Percentiles rank a stretch among this genome's conserved stretches.
These are phyloP conservation scores for Perca fluviatilis DNA, from an alignment of 2,113 vertebrate genomes.

Conservation along the genomic window DNA sequence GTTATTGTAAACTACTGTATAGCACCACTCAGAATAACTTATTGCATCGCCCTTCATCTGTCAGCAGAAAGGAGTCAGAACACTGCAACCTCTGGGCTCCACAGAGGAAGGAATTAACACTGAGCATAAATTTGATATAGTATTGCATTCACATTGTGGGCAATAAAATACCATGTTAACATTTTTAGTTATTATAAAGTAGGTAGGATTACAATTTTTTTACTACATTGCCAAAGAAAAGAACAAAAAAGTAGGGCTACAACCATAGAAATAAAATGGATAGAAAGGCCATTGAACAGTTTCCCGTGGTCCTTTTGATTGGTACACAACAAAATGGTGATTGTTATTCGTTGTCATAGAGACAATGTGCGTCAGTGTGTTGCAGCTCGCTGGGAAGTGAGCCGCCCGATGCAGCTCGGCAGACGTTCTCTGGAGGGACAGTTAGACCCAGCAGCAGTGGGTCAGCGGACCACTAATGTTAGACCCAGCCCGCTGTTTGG, in stretches of 20 bases:
- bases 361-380: too few species aligned
- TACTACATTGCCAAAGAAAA: background rate
- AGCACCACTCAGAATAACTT: slow-evolving; percentile 76
- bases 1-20: slow-evolving; percentile 47
- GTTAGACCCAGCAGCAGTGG: too few species aligned
- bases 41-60: slow-evolving; percentile 58
- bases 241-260: background rate
- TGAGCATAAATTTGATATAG: slow-evolving; percentile 13
- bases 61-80: slow-evolving; percentile 31
- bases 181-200: background rate
- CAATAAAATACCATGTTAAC: background rate
- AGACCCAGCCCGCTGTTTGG: too few species aligned
- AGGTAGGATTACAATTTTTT: background rate
- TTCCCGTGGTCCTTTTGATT: too few species aligned
- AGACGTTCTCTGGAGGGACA: too few species aligned
- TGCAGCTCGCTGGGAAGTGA: too few species aligned
- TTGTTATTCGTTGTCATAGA: too few species aligned
- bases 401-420: too few species aligned
- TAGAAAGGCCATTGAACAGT: too few species aligned
- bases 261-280: too few species aligned
- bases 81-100: slow-evolving; percentile 34
- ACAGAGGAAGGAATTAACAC: slow-evolving; percentile 30
- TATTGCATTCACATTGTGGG: slow-evolving; percentile 29
- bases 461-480: too few species aligned
- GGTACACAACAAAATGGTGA: too few species aligned